A percentile compares a stretch with the other conserved stretches of the same genome.
phyloP scores from a whole-genome alignment of 2,888 invertebrate species.

The Sericinus montela region DNA sequence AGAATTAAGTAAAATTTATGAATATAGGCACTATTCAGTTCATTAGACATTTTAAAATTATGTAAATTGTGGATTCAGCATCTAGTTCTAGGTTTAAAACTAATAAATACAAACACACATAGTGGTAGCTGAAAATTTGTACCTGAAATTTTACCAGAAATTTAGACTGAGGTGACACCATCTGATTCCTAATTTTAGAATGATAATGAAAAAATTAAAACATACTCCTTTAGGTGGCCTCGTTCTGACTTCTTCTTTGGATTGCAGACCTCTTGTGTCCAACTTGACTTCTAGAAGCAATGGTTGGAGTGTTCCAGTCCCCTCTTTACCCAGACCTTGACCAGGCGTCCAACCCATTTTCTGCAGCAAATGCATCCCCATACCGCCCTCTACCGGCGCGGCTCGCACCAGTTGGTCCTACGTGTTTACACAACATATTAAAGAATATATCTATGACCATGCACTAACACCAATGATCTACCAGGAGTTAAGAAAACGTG shows the following conservation, averaged over 20 bases:
- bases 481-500: neutral
- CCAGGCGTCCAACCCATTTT: constrained; percentile 99
- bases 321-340: constrained; percentile 97
- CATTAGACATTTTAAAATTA: too few relatives aligned
- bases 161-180: too few relatives aligned
- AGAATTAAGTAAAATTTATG: too few relatives aligned
- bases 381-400: constrained; percentile 95
- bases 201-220: constrained; percentile 19
- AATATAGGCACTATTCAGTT: too few relatives aligned
- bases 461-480: neutral
- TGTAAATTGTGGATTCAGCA: too few relatives aligned
- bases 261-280: constrained; percentile 93
- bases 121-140: too few relatives aligned
- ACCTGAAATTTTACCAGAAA: too few relatives aligned
- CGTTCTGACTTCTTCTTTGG: constrained; percentile 83
- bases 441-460: neutral
- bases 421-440: constrained; percentile 22
- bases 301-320: constrained; percentile 94
- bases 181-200: too few relatives aligned
- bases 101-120: too few relatives aligned
- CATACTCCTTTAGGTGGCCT: constrained; percentile 53
- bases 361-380: constrained; percentile 97
- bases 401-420: constrained; percentile 95
- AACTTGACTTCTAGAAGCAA: constrained; percentile 96
- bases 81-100: too few relatives aligned